A percentile compares a stretch with the other conserved stretches of the same genome.
These are phyloP conservation scores for Phylloscopus whistleri DNA, from an alignment of 2,113 vertebrate genomes.

Conservation along the genomic window DNA sequence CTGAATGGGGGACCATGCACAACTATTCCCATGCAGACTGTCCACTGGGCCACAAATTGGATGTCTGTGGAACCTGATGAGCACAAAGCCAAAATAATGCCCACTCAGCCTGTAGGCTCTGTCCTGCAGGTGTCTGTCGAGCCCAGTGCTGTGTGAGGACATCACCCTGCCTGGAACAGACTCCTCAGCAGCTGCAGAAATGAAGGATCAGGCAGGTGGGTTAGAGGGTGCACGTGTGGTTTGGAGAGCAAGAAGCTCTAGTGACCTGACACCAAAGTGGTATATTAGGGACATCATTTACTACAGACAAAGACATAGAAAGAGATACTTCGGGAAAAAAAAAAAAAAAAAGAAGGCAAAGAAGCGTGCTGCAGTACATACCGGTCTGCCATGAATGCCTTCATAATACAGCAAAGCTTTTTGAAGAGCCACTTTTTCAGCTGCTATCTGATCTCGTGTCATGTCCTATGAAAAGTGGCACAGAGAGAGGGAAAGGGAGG, in stretches of 20 bases:
- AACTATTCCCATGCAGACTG: neutral
- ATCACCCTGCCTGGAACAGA: neutral
- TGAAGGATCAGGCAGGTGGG: neutral
- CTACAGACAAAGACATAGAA: neutral
- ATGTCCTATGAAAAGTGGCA: constrained; percentile 82
- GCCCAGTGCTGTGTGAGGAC: neutral
- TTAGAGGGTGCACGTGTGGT: neutral
- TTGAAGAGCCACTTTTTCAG: constrained; percentile 92
- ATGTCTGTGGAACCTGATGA: neutral
- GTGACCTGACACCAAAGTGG: neutral
- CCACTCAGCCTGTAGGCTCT: neutral
- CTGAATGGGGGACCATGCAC: neutral
- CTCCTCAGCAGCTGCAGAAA: neutral
- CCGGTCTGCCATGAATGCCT: constrained; percentile 92
- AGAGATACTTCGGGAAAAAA: neutral
- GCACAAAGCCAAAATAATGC: neutral
- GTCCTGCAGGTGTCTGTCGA: neutral
- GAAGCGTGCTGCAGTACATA: constrained; percentile 62
- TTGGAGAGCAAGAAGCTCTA: neutral
- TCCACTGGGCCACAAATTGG: neutral
- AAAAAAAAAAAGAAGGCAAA: neutral
- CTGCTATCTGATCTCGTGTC: constrained; percentile 92
- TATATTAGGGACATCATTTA: neutral
- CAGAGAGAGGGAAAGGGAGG: neutral
- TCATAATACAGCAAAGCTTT: constrained; percentile 94